These are phyloP conservation scores for Lepas anatifera DNA, from an alignment of 2,888 invertebrate genomes.

Conservation along the genomic window DNA sequence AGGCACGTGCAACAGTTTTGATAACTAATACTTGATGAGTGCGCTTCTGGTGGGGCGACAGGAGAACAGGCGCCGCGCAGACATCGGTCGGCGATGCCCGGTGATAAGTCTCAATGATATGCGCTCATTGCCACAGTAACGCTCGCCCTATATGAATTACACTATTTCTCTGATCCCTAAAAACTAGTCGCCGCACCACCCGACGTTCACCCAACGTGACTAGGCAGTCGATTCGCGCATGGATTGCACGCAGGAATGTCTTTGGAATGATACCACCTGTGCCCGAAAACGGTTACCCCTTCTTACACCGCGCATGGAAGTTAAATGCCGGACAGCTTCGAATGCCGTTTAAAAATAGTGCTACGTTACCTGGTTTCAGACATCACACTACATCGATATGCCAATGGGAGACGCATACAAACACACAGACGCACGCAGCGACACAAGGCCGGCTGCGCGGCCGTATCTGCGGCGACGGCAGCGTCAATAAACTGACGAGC, in stretches of 20 bases:
- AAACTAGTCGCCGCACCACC: too few relatives aligned
- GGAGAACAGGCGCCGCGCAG: too few relatives aligned
- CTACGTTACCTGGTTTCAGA: background rate
- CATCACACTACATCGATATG: conserved; percentile 4
- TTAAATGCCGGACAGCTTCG: background rate
- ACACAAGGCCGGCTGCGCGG: too few relatives aligned
- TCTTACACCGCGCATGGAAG: background rate
- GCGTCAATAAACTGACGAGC: too few relatives aligned
- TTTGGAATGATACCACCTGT: background rate
- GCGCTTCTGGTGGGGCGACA: too few relatives aligned
- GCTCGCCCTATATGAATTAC: background rate
- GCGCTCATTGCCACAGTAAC: background rate
- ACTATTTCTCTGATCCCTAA: too few relatives aligned
- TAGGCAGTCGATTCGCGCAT: background rate
- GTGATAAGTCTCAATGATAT: conserved; percentile 5
- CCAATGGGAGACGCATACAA: background rate
- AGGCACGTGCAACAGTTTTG: conserved; percentile 4
- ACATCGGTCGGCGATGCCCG: background rate
- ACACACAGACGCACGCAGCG: too few relatives aligned
- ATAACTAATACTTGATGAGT: background rate
- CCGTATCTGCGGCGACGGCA: too few relatives aligned
- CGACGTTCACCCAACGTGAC: background rate
- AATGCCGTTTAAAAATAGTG: background rate
- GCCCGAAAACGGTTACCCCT: background rate
- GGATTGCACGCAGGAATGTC: conserved; percentile 10